Conservation (phyloP, 2,888 invertebrate species). For the Tetragnatha montana region DNA sequence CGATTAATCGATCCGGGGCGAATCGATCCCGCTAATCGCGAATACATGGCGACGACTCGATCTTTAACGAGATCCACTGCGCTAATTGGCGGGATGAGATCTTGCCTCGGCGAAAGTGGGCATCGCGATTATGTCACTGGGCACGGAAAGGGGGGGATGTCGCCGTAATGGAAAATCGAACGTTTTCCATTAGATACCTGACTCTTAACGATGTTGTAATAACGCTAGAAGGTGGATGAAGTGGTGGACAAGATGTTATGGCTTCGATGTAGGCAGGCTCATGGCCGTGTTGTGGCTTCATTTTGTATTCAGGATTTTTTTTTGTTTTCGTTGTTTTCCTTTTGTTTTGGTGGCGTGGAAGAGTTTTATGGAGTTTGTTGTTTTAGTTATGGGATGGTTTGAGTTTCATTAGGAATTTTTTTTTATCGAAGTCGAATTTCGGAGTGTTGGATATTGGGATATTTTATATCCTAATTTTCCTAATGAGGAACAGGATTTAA, state of each 20-base stretch:
- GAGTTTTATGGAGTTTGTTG: slow-evolving; percentile 33
- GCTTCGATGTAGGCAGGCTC: slow-evolving; percentile 20
- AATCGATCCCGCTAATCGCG: slow-evolving; percentile 14
- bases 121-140: slow-evolving; percentile 11
- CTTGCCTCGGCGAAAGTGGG: slow-evolving; percentile 3
- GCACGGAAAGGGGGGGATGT: background rate
- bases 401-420: too few relatives aligned
- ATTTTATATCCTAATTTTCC: too few relatives aligned
- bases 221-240: slow-evolving; percentile 29
- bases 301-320: slow-evolving; percentile 21
- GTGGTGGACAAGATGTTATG: slow-evolving; percentile 52
- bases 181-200: slow-evolving; percentile 50
- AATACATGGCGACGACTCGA: background rate
- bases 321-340: slow-evolving; percentile 1
- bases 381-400: background rate
- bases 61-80: slow-evolving; percentile 19
- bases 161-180: slow-evolving; percentile 54
- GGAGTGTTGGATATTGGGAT: too few relatives aligned
- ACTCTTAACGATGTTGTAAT: slow-evolving; percentile 52
- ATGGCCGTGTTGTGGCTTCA: slow-evolving; percentile 2
- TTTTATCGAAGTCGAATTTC: too few relatives aligned
- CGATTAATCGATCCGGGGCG: background rate
- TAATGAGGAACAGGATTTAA: too few relatives aligned
- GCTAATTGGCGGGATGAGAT: slow-evolving; percentile 30
- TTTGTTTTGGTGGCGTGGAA: slow-evolving; percentile 6